Conservation (phyloP, 2,888 invertebrate species). For the Xestia sexstrigata region DNA sequence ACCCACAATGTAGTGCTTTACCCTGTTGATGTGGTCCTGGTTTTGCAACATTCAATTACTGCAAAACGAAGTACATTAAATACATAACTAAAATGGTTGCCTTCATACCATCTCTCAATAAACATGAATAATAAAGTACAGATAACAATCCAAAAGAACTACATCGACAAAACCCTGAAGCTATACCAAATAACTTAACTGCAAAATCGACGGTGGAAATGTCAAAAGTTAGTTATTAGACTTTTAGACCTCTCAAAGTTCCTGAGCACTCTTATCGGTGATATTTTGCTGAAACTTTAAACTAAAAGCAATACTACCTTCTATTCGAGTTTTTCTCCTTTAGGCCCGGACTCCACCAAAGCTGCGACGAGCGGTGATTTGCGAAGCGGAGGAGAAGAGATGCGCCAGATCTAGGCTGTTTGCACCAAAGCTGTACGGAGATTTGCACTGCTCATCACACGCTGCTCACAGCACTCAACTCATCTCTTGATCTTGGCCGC, state of each 20-base stretch:
- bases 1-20: background rate
- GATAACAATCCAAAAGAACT: background rate
- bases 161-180: background rate
- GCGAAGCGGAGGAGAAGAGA: no score
- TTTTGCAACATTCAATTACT: background rate
- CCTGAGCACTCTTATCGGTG: constrained; percentile 68
- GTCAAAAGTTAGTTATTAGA: constrained; percentile 45
- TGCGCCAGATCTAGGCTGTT: no score
- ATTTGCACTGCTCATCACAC: no score
- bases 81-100: background rate
- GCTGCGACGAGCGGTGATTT: no score
- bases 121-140: background rate
- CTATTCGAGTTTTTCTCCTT: constrained; percentile 66
- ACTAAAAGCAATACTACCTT: constrained; percentile 78
- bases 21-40: background rate
- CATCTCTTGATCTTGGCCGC: no score
- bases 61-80: background rate
- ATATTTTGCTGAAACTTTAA: constrained; percentile 71
- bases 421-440: no score
- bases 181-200: constrained; percentile 13
- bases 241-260: constrained; percentile 49
- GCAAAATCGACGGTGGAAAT: constrained; percentile 20
- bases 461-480: no score
- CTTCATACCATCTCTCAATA: background rate
- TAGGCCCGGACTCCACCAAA: constrained; percentile 5